Base-by-base conservation (phyloP, 2,888 invertebrate species). In the Netelia inedita region DNA sequence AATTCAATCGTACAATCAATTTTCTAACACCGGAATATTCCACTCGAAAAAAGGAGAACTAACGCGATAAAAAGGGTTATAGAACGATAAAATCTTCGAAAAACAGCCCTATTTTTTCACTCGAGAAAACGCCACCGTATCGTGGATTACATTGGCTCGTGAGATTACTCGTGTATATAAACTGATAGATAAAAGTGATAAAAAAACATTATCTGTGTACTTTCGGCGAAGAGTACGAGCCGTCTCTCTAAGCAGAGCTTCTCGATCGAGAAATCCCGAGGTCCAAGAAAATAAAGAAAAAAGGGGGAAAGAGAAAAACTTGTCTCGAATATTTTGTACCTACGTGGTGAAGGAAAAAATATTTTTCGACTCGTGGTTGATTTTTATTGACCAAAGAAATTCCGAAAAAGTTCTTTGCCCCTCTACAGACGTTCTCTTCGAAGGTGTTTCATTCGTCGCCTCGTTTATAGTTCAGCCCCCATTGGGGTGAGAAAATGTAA, bases 401-500 rank as follows among this genome's bases (percentile, higher is more conserved):
- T 35, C 35, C 35, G 35, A 35, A 35, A 35, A 35, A 35, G 35
- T 35, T 35, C n/a, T n/a, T 6, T 35, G 8, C 6, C 35, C 6
- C 6, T 6, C 35, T 35, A 0, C 35, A 35, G 5, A 35, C 35
- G 6, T 35, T 35, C 35, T 35, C 35, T 1, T 8, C 35, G 35
- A 35, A 61, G 66, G 43, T 66, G 75, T 21, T 19, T 16, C 55
- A 68, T 73, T 23, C 41, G 46, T 46, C 61, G 81, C 71, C 66
- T 78, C 57, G 55, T 65, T 8, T 43, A 69, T 46, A 65, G 61
- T 35, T 69, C 21, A 14, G 5, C 41, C 72, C 21, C 23, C 41
- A 16, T 14, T 28, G 71, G 53, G 73, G 82, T 79, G 85, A 82
- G 85, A 85, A 85, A 82, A 82, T 72, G 46, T 75, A 82, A 83